A percentile compares a stretch with the other conserved stretches of the same genome.
Evolutionary conservation across 2,888 invertebrate species (phyloP).

Genomic region (Caenorhabditis japonica): DNA sequence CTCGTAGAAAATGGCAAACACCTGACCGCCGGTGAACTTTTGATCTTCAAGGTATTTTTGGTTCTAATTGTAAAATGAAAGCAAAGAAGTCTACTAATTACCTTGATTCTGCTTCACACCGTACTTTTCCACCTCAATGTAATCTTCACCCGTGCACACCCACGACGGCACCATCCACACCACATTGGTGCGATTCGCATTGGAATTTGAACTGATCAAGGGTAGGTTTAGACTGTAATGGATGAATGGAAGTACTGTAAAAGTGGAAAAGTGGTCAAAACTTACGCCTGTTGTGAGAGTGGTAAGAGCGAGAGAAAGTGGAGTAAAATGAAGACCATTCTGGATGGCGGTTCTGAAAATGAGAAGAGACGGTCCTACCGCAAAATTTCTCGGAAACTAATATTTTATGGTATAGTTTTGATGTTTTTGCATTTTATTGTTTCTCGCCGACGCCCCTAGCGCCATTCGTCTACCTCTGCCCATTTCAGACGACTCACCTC

Average conservation of each 20-base stretch:
- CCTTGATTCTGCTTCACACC: slow-evolving; percentile 40
- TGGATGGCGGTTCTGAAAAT: background rate
- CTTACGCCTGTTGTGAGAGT: too few species aligned
- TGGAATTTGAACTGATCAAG: background rate
- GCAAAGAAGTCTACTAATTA: background rate
- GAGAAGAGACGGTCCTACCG: background rate
- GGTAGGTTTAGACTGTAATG: slow-evolving; percentile 19
- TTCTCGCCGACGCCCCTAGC: slow-evolving; percentile 8
- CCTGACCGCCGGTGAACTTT: slow-evolving; percentile 38
- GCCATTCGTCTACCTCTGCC: background rate
- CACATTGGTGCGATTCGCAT: slow-evolving; percentile 31
- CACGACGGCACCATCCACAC: slow-evolving; percentile 53
- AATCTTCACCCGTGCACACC: slow-evolving; percentile 15
- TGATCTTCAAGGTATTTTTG: slow-evolving; percentile 31
- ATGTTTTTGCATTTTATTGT: slow-evolving; percentile 34
- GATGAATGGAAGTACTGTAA: background rate
- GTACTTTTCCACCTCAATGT: slow-evolving; percentile 35
- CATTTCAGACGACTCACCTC: slow-evolving; percentile 19
- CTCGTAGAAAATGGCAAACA: slow-evolving; percentile 61
- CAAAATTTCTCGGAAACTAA: slow-evolving; percentile 11
- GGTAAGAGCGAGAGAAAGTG: too few species aligned
- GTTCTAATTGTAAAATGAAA: background rate
- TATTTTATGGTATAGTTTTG: slow-evolving; percentile 23
- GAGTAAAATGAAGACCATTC: too few species aligned
- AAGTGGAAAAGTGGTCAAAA: too few species aligned